phyloP scores from a whole-genome alignment of 2,113 vertebrate species.

The Coptodon bakossiorum region DNA sequence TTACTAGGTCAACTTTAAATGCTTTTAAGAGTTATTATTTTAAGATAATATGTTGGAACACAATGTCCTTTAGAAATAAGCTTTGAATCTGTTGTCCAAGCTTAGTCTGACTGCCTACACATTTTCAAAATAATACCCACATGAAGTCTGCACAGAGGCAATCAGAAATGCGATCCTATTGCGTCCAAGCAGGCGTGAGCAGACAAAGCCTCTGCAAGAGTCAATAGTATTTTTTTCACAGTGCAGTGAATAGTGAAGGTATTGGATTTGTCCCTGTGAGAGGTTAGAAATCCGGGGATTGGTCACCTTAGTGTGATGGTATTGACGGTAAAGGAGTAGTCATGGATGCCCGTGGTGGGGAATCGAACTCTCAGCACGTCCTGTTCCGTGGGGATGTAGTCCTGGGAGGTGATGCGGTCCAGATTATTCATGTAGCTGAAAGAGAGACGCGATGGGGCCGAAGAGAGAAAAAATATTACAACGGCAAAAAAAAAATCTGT shows the following conservation, averaged over 20 bases:
- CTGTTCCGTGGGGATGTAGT: slow-evolving; percentile 81
- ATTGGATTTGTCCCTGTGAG: not conserved
- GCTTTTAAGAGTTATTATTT: not conserved
- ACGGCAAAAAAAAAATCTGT: not conserved
- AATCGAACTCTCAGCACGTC: slow-evolving; percentile 85
- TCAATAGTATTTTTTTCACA: not conserved
- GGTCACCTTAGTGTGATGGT: slow-evolving; percentile 81
- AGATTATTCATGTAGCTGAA: slow-evolving; percentile 80
- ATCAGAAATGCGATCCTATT: slow-evolving; percentile 11
- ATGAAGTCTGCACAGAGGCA: not conserved
- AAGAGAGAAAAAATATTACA: not conserved
- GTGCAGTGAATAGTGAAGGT: slow-evolving; percentile 5
- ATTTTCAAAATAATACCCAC: not conserved
- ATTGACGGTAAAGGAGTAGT: slow-evolving; percentile 82
- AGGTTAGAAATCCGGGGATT: not conserved
- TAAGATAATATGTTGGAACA: not conserved
- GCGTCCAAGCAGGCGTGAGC: not conserved
- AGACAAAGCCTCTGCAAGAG: slow-evolving; percentile 22
- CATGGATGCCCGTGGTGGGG: slow-evolving; percentile 87
- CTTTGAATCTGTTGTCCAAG: not conserved
- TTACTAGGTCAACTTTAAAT: not conserved
- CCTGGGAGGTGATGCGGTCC: slow-evolving; percentile 73
- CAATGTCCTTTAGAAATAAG: not conserved
- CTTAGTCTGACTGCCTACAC: not conserved
- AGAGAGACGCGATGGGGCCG: not conserved